These are phyloP conservation scores for Caenorhabditis sinica DNA, from an alignment of 2,888 invertebrate species.

Conservation along the genomic window DNA sequence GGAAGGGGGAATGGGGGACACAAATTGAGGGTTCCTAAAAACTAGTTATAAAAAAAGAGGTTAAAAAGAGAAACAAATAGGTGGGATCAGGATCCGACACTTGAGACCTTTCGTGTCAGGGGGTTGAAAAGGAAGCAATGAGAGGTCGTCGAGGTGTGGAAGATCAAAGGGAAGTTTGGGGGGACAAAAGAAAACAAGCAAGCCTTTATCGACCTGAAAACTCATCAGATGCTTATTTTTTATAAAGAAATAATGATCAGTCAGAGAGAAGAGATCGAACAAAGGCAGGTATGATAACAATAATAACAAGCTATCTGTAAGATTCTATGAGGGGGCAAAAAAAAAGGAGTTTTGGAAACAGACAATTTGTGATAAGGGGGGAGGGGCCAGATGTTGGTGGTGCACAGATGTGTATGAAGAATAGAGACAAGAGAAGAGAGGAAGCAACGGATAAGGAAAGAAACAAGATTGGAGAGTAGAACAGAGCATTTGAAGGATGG, in stretches of 20 bases:
- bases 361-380: constrained; percentile 44
- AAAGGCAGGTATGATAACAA: constrained; percentile 64
- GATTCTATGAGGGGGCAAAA: constrained; percentile 8
- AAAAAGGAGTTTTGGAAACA: constrained; percentile 44
- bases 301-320: constrained; percentile 56
- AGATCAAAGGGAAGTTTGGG: constrained; percentile 60
- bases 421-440: constrained; percentile 4
- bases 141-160: constrained; percentile 53
- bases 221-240: constrained; percentile 56
- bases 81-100: constrained; percentile 29
- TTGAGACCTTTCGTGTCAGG: constrained; percentile 57
- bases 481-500: constrained; percentile 54
- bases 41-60: constrained; percentile 23
- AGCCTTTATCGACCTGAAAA: constrained; percentile 60
- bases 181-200: constrained; percentile 53
- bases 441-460: constrained; percentile 28
- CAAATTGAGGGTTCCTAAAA: constrained; percentile 59
- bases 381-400: constrained; percentile 6
- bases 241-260: neutral
- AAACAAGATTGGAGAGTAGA: constrained; percentile 46
- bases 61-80: neutral
- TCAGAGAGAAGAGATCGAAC: constrained; percentile 55
- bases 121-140: constrained; percentile 4
- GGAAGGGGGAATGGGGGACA: constrained; percentile 12
- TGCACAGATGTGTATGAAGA: constrained; percentile 28